Conservation (phyloP, 1,140 invertebrate genomes). For the Lordiphosa clarofinis region DNA sequence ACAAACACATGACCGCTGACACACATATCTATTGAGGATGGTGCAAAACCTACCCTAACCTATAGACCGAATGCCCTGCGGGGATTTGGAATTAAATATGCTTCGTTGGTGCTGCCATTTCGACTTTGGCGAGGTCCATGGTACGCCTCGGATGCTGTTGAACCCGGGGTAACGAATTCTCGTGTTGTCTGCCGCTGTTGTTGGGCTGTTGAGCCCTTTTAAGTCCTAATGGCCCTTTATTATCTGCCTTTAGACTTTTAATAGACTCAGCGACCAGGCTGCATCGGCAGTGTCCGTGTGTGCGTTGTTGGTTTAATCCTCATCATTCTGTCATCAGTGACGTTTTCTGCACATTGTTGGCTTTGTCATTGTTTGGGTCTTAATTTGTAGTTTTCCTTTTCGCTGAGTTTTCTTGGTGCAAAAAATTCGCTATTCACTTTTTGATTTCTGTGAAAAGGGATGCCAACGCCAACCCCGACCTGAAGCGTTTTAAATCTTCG, state of each 20-base stretch:
- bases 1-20: conserved; percentile 42
- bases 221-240: conserved; percentile 79
- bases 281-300: conserved; percentile 16
- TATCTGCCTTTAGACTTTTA: conserved; percentile 80
- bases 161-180: conserved; percentile 52
- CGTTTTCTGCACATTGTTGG: conserved; percentile 77
- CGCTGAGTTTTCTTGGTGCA: conserved; percentile 39
- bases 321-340: conserved; percentile 79
- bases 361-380: conserved; percentile 59
- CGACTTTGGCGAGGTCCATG: conserved; percentile 68
- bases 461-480: conserved; percentile 26
- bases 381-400: conserved; percentile 69
- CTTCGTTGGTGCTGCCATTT: conserved; percentile 75
- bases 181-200: conserved; percentile 42
- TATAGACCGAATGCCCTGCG: conserved; percentile 33
- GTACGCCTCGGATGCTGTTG: conserved; percentile 43
- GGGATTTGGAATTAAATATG: conserved; percentile 78
- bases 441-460: conserved; percentile 42
- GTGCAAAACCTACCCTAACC: conserved; percentile 73
- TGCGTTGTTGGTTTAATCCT: conserved; percentile 68
- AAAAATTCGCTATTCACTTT: conserved; percentile 46
- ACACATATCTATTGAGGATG: conserved; percentile 38
- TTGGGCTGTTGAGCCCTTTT: conserved; percentile 74
- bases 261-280: conserved; percentile 71
- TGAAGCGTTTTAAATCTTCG: conserved; percentile 38